Evolutionary conservation across 2,888 invertebrate species (phyloP).

Genomic region (Galerucella pusilla): DNA sequence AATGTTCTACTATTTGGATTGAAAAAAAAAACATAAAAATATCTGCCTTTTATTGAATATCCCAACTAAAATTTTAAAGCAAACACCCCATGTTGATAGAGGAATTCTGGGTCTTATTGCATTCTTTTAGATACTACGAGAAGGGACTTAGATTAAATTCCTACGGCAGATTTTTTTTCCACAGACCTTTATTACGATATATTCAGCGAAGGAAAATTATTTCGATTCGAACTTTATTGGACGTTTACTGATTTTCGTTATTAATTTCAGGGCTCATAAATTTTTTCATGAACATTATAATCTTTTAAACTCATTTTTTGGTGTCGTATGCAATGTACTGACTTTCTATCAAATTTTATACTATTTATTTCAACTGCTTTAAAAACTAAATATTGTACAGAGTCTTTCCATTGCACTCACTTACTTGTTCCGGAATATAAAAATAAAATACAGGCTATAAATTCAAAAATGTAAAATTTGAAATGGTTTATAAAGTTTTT

Average conservation of each 20-base stretch:
- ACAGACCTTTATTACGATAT: constrained; percentile 10
- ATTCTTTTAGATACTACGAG: constrained; percentile 26
- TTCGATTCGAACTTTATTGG: constrained; percentile 32
- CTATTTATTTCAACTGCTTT: too few relatives aligned
- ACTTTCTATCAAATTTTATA: too few relatives aligned
- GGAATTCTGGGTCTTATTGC: constrained; percentile 21
- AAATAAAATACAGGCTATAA: too few relatives aligned
- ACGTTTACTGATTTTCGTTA: constrained; percentile 1
- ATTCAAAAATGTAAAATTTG: too few relatives aligned
- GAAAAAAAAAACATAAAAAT: constrained; percentile 1
- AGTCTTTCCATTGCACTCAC: too few relatives aligned
- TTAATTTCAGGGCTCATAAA: background rate
- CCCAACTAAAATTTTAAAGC: constrained; percentile 11
- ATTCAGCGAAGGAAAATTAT: constrained; percentile 22
- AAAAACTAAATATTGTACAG: too few relatives aligned
- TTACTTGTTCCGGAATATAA: too few relatives aligned
- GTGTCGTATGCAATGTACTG: too few relatives aligned
- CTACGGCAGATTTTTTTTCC: constrained; percentile 27
- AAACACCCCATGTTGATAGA: constrained; percentile 22
- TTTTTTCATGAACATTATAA: background rate
- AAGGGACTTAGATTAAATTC: constrained; percentile 33
- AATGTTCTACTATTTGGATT: background rate
- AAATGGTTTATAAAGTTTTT: too few relatives aligned
- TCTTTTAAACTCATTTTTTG: background rate
- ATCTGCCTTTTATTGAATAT: constrained; percentile 13